These are phyloP conservation scores for Notiomystis cincta DNA, from an alignment of 2,113 vertebrate species.

Conservation along the genomic window DNA sequence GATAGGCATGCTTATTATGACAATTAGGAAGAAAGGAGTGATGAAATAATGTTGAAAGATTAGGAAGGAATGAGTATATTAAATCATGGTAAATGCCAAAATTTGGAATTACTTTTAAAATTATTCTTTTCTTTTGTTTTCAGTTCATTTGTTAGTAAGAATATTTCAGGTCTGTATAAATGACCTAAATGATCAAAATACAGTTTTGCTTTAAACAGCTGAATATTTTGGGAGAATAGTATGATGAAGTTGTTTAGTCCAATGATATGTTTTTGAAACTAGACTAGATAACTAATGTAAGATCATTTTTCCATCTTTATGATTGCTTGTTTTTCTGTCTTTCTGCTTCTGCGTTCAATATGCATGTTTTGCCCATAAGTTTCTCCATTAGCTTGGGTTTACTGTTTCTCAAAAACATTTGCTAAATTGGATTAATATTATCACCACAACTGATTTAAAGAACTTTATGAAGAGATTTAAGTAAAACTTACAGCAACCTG, in stretches of 20 bases:
- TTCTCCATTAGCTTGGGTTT: neutral
- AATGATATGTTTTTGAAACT: neutral
- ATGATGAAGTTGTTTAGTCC: neutral
- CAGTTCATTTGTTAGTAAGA: constrained; percentile 48
- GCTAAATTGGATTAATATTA: neutral
- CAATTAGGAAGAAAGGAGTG: neutral
- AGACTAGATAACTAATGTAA: constrained; percentile 6
- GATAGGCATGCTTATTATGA: neutral
- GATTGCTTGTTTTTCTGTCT: neutral
- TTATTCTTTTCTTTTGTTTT: neutral
- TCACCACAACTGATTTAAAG: neutral
- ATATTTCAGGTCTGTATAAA: constrained; percentile 57
- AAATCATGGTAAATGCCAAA: neutral
- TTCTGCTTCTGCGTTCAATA: neutral
- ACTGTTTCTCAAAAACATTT: neutral
- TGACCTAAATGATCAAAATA: constrained; percentile 62
- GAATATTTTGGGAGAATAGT: constrained; percentile 53
- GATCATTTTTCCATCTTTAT: neutral
- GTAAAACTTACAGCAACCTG: neutral
- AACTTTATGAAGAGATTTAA: neutral
- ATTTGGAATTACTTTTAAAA: neutral
- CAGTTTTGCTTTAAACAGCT: constrained; percentile 57
- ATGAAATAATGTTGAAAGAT: neutral
- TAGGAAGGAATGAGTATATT: neutral
- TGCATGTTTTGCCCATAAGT: neutral